Evolutionary conservation across 1,140 invertebrate species (phyloP).

Genomic region (Cylas formicarius): DNA sequence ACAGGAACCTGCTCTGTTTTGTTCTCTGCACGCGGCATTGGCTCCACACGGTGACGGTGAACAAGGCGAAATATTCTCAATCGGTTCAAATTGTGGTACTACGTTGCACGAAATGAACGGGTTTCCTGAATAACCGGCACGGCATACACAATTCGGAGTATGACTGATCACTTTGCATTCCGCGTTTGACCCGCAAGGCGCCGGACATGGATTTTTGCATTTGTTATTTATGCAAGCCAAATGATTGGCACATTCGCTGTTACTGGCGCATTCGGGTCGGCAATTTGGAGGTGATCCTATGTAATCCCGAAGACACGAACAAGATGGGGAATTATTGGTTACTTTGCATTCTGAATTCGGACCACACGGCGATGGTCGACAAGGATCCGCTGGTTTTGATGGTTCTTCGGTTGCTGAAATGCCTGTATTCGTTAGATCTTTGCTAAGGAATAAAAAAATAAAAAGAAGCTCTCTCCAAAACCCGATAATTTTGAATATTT

Average conservation of each 20-base stretch:
- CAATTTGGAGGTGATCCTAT: conserved; percentile 77
- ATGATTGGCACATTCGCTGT: conserved; percentile 65
- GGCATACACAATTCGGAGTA: conserved; percentile 71
- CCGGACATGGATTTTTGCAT: conserved; percentile 75
- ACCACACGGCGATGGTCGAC: conserved; percentile 77
- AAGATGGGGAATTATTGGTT: conserved; percentile 67
- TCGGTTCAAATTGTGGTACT: conserved; percentile 24
- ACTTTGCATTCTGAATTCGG: conserved; percentile 73
- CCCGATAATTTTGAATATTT: too few relatives aligned
- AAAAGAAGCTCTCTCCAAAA: too few relatives aligned
- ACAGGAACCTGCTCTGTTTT: conserved; percentile 55
- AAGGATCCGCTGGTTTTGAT: conserved; percentile 49
- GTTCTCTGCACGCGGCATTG: conserved; percentile 56
- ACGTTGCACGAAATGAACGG: conserved; percentile 56
- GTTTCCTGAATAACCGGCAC: conserved; percentile 67
- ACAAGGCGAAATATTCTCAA: conserved; percentile 48
- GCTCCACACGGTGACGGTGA: conserved; percentile 57
- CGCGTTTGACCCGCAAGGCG: conserved; percentile 72
- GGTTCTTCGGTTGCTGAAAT: conserved; percentile 24
- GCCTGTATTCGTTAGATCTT: too few relatives aligned
- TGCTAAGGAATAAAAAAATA: too few relatives aligned
- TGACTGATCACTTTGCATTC: conserved; percentile 77
- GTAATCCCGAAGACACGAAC: conserved; percentile 72
- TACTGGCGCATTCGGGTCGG: conserved; percentile 72
- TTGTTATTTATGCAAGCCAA: conserved; percentile 77